These are phyloP conservation scores for Andrena marginata DNA, from an alignment of 2,888 invertebrate species.

Conservation along the genomic window DNA sequence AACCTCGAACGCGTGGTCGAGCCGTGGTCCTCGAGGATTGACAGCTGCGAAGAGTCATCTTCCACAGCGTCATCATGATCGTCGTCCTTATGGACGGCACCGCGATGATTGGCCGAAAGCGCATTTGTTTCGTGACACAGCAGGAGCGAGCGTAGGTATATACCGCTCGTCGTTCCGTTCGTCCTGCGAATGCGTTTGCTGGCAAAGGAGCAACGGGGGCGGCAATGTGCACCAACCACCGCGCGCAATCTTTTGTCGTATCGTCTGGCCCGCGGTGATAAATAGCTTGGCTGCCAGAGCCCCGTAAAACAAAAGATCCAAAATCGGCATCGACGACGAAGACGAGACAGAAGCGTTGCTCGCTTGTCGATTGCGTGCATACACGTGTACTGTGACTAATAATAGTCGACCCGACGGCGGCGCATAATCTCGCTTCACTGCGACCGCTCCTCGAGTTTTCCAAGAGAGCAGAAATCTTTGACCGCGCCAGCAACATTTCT, in stretches of 20 bases:
- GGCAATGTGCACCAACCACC: constrained; percentile 37
- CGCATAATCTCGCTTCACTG: neutral
- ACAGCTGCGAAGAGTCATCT: constrained; percentile 83
- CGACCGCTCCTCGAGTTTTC: neutral
- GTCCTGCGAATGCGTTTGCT: constrained; percentile 13
- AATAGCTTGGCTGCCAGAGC: neutral
- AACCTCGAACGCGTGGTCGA: constrained; percentile 24
- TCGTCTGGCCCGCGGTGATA: neutral
- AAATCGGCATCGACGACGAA: neutral
- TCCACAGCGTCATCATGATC: constrained; percentile 75
- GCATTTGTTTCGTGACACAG: constrained; percentile 85
- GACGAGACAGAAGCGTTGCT: neutral
- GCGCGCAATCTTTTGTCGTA: constrained; percentile 43
- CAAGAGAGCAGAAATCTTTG: neutral
- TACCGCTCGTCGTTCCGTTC: constrained; percentile 16
- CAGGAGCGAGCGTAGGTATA: constrained; percentile 70
- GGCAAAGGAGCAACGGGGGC: constrained; percentile 52
- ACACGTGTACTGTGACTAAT: neutral
- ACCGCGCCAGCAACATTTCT: no score
- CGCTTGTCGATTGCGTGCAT: neutral
- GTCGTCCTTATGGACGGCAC: constrained; percentile 70
- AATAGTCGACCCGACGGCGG: neutral
- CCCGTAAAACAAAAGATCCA: constrained; percentile 1
- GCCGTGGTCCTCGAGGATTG: constrained; percentile 74
- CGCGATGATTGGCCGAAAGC: constrained; percentile 79